Conservation (phyloP, 2,888 invertebrate genomes). For the Drosophila tripunctata region DNA sequence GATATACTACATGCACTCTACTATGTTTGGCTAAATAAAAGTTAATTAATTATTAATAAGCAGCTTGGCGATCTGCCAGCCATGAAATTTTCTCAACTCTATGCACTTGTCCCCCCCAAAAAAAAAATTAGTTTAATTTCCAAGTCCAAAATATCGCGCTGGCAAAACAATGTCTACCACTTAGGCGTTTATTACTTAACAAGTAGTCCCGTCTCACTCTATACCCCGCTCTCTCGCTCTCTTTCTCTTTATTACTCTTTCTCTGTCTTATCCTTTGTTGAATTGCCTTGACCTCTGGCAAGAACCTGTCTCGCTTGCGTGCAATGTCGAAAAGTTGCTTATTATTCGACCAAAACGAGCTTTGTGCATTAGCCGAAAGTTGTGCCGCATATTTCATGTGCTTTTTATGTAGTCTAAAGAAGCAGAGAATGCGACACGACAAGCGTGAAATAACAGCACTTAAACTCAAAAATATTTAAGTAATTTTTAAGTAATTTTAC, state of each 20-base stretch:
- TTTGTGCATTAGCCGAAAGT: conserved; percentile 63
- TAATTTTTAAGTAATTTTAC: no score
- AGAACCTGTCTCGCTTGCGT: conserved; percentile 34
- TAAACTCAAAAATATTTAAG: background rate
- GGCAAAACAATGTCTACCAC: conserved; percentile 54
- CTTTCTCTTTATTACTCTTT: background rate
- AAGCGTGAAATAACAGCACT: background rate
- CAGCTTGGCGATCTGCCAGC: conserved; percentile 36
- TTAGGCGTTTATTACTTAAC: conserved; percentile 67
- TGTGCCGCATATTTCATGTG: conserved; percentile 37
- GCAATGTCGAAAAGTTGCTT: conserved; percentile 47
- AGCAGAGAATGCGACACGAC: background rate
- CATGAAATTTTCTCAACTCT: conserved; percentile 1
- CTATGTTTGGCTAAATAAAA: conserved; percentile 39
- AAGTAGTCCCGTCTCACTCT: conserved; percentile 11
- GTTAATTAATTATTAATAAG: conserved; percentile 70
- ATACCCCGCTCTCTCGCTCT: background rate
- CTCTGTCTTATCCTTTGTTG: background rate
- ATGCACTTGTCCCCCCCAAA: background rate
- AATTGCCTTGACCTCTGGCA: background rate
- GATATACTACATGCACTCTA: no score
- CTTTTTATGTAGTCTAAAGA: conserved; percentile 7
- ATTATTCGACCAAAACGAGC: conserved; percentile 43
- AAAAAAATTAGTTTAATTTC: conserved; percentile 3
- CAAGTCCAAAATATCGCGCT: conserved; percentile 21